phyloP scores from a whole-genome alignment of 2,888 invertebrate species.

The Lepetodrilus schrolli region DNA sequence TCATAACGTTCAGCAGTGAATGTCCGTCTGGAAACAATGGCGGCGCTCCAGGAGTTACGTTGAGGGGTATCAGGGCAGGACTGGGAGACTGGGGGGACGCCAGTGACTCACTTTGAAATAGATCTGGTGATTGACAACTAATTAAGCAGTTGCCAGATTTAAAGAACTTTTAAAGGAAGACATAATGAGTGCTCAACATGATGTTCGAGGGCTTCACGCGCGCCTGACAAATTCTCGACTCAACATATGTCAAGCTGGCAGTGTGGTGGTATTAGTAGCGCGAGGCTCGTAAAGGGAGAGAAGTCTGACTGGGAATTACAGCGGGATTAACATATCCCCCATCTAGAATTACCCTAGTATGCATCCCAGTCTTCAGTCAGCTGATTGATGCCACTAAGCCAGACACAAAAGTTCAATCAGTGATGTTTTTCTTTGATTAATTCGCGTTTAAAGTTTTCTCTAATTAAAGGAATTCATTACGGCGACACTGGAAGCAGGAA shows the following conservation, averaged over 20 bases:
- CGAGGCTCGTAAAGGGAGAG: neutral
- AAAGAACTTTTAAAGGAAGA: slow-evolving; percentile 11
- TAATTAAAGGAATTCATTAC: slow-evolving; percentile 25
- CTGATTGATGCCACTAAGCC: slow-evolving; percentile 12
- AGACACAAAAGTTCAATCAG: neutral
- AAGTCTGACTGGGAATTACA: neutral
- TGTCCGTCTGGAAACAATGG: neutral
- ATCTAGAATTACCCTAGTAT: neutral
- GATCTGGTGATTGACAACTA: slow-evolving; percentile 19
- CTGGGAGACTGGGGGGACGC: neutral
- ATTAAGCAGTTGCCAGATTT: slow-evolving; percentile 25
- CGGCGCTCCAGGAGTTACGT: too few species aligned
- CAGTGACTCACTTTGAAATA: slow-evolving; percentile 18
- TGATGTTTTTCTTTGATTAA: slow-evolving; percentile 18
- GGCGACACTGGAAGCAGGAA: slow-evolving; percentile 9
- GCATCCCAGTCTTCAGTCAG: too few species aligned
- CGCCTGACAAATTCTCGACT: neutral
- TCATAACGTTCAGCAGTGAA: neutral
- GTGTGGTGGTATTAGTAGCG: neutral
- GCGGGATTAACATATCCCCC: neutral
- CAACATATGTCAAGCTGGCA: slow-evolving; percentile 13
- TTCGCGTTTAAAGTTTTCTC: slow-evolving; percentile 19
- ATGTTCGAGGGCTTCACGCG: neutral
- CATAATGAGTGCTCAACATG: slow-evolving; percentile 17
- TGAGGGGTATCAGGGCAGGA: too few species aligned